Conservation (phyloP, 2,888 invertebrate genomes). For the Plutella xylostella region DNA sequence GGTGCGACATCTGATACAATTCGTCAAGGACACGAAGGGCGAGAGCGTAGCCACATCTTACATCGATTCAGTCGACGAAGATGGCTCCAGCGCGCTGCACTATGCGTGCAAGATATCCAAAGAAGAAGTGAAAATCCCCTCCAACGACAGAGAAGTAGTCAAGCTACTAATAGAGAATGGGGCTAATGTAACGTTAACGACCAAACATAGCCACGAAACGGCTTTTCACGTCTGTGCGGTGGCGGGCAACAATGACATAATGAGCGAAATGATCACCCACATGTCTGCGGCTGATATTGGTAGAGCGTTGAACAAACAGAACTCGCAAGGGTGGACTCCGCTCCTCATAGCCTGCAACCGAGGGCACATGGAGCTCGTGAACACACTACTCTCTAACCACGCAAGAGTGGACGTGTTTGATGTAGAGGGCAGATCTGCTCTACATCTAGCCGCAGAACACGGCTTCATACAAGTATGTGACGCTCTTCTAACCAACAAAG, state of each 20-base stretch:
- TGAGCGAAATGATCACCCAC: conserved; percentile 93
- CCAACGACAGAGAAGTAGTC: conserved; percentile 88
- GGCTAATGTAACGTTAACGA: conserved; percentile 88
- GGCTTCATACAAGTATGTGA: conserved; percentile 93
- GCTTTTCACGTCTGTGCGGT: conserved; percentile 96
- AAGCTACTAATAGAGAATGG: conserved; percentile 90
- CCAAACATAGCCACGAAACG: conserved; percentile 90
- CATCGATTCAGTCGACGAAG: conserved; percentile 89
- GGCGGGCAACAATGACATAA: conserved; percentile 95
- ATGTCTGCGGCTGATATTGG: conserved; percentile 93
- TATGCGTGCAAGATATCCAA: conserved; percentile 92
- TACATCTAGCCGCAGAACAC: conserved; percentile 95
- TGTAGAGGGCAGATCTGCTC: conserved; percentile 92
- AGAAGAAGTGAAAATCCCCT: conserved; percentile 78
- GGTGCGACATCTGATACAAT: conserved; percentile 86
- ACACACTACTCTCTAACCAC: conserved; percentile 89
- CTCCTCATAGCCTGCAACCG: conserved; percentile 94
- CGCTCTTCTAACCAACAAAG: conserved; percentile 92
- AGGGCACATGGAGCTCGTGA: conserved; percentile 95
- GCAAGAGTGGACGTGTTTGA: conserved; percentile 99
- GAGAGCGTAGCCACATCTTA: conserved; percentile 84
- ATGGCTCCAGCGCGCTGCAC: conserved; percentile 95
- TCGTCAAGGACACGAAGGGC: conserved; percentile 81
- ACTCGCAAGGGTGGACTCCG: conserved; percentile 96
- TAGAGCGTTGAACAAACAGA: conserved; percentile 93